Evolutionary conservation across 2,797 vertebrate genomes (phyloP).

Genomic region (Spinibarbus caldwelli): DNA sequence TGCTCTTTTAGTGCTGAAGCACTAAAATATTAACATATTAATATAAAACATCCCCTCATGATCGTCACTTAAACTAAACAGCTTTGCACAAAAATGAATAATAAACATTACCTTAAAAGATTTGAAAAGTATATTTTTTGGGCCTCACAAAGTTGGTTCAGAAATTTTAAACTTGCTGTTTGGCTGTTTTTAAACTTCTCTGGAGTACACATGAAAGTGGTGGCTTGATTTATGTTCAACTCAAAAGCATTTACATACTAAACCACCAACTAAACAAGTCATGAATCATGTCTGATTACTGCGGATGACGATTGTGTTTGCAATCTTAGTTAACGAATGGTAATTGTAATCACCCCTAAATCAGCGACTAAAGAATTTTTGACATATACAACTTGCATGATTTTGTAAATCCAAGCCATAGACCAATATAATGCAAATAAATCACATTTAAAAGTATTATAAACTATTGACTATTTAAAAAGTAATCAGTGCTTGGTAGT

Average conservation of each 20-base stretch:
- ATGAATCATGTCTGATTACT: conserved; percentile 13
- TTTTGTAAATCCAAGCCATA: background rate
- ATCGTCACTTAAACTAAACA: background rate
- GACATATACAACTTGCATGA: background rate
- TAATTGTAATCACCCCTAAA: background rate
- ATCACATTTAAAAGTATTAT: background rate
- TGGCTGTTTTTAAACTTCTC: background rate
- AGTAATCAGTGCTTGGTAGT: background rate
- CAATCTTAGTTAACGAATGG: background rate
- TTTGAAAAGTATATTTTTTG: background rate
- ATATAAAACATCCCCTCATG: background rate
- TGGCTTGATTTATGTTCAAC: background rate
- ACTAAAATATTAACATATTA: too few species aligned
- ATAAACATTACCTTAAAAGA: background rate
- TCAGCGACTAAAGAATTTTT: background rate
- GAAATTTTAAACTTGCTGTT: background rate
- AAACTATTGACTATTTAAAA: background rate
- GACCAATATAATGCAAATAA: background rate
- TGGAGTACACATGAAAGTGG: background rate
- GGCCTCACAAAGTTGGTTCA: background rate
- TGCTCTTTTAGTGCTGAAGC: too few species aligned
- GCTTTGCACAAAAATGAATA: background rate
- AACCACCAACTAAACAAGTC: conserved; percentile 5
- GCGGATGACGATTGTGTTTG: background rate
- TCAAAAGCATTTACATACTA: background rate